Percentiles rank a stretch among this genome's conserved stretches.
Evolutionary conservation across 2,888 invertebrate species (phyloP).

Genomic region (Xestoiulus laeticollis): DNA sequence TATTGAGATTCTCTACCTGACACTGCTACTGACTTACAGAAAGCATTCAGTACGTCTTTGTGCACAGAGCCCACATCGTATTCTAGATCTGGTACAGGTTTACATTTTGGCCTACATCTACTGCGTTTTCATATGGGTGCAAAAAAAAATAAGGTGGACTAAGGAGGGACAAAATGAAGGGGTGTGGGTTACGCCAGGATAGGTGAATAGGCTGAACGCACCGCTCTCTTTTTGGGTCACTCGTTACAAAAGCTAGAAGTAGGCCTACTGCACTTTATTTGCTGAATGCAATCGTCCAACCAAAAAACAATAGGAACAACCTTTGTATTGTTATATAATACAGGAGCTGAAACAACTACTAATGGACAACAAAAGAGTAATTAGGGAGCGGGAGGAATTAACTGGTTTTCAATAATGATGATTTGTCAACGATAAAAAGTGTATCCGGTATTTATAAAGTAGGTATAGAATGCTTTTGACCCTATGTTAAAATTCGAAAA

Average conservation of each 20-base stretch:
- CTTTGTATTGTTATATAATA: neutral
- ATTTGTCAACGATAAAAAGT: neutral
- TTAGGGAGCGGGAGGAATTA: neutral
- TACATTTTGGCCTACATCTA: neutral
- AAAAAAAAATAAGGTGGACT: neutral
- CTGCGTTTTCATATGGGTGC: neutral
- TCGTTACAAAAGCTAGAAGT: neutral
- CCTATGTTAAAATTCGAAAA: no score
- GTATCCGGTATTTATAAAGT: neutral
- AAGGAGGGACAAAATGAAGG: neutral
- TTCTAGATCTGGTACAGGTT: conserved; percentile 10
- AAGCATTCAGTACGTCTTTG: neutral
- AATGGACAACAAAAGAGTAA: neutral
- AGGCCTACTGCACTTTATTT: neutral
- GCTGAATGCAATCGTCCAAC: neutral
- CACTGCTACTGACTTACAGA: neutral
- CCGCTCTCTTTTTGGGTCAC: conserved; percentile 12
- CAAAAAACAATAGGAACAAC: neutral
- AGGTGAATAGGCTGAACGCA: neutral
- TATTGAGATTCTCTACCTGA: neutral
- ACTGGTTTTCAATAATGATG: neutral
- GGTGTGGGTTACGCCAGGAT: neutral
- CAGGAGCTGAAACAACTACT: neutral
- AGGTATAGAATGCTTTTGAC: no score
- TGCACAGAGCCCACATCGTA: neutral